Conservation (phyloP, 2,797 vertebrate species). For the Molothrus aeneus region DNA sequence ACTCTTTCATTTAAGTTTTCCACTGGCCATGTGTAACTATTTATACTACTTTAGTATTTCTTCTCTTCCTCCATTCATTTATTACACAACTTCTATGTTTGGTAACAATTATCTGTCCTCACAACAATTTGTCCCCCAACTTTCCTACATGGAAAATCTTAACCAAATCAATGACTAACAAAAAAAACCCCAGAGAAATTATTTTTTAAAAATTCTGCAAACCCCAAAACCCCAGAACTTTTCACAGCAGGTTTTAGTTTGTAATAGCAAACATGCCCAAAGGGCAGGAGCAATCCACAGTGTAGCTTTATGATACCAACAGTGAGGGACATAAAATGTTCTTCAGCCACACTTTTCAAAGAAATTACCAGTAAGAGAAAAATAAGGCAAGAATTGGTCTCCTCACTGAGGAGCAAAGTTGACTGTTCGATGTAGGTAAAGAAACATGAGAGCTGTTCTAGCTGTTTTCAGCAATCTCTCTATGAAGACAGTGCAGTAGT, state of each 20-base stretch:
- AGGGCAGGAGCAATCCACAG: not conserved
- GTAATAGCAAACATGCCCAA: not conserved
- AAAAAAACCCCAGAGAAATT: not conserved
- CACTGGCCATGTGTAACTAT: not conserved
- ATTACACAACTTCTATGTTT: not conserved
- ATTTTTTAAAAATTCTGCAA: not conserved
- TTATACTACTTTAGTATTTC: not conserved
- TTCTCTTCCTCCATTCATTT: not conserved
- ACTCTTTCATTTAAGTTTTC: not conserved
- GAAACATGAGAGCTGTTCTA: not conserved
- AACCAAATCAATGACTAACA: not conserved
- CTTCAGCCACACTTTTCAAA: not conserved
- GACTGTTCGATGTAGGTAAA: not conserved
- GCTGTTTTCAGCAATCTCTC: not conserved
- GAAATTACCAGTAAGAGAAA: not conserved
- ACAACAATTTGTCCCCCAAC: not conserved
- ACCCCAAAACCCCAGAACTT: not conserved
- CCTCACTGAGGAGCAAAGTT: not conserved
- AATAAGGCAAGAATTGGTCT: not conserved
- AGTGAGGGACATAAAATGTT: not conserved
- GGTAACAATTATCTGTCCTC: not conserved
- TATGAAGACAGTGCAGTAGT: not conserved
- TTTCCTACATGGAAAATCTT: not conserved
- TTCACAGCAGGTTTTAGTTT: not conserved
- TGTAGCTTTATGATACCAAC: not conserved